phyloP scores from a whole-genome alignment of 2,113 vertebrate genomes.

The Cyanoliseus patagonus region DNA sequence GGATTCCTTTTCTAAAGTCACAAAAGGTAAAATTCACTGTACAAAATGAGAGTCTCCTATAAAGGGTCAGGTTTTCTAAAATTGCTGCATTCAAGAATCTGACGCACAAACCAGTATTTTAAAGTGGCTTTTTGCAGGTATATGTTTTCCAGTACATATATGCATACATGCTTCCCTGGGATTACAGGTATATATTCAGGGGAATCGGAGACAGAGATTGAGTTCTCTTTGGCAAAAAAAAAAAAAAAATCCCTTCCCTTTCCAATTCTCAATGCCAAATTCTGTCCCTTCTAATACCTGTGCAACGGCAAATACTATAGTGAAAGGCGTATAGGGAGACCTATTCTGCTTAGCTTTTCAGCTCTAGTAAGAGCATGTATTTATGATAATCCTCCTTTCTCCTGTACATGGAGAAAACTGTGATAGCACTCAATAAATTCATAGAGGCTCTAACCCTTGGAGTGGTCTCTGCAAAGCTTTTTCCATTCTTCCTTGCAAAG shows the following conservation, averaged over 20 bases:
- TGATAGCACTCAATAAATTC: neutral
- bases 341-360: neutral
- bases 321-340: neutral
- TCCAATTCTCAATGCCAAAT: neutral
- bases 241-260: neutral
- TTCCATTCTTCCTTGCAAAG: neutral
- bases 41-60: neutral
- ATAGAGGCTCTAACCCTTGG: neutral
- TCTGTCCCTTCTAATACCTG: neutral
- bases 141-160: neutral
- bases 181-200: neutral
- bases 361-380: neutral
- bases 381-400: neutral
- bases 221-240: neutral
- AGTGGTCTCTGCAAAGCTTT: neutral
- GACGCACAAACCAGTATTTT: neutral
- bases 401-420: accelerated
- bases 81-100: neutral
- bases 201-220: neutral
- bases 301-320: neutral
- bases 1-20: conserved; percentile 80
- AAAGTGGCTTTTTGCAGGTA: neutral
- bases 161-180: neutral
- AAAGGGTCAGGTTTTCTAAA: neutral
- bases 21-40: conserved; percentile 64